Base-by-base conservation (phyloP, 2,888 invertebrate species). In the Ctenicera cuprea region DNA sequence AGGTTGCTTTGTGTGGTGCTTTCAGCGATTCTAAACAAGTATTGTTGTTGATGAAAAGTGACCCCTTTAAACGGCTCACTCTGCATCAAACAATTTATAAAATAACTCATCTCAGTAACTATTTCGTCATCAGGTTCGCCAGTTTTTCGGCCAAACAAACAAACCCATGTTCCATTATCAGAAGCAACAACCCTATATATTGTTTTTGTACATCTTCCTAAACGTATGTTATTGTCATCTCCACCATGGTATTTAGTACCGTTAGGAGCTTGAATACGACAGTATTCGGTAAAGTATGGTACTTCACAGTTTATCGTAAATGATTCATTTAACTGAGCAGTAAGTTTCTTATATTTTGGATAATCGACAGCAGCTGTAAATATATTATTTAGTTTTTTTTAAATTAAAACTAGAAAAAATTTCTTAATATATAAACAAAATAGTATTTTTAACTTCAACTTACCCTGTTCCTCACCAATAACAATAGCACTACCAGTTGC, bases 151-250 rank as follows among this genome's bases (percentile, higher is more conserved):
- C 76, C 70, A 52, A 77, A 78, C 5, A 68, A 71, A 37, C 80
- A 80, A 1, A 33, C 54, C 80, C 80, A 80, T 8, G 52, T 71
- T 11, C 80, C 80, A 20, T 77, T 75, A 45, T 78, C 69, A 22
- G 38, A 30, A 37, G 22, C 38, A 22, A 14, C 22, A 54, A 52
- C 68, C 8, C 1, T 38, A 3, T 62, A 14, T 16, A 76, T 16
- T 7, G 26, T 59, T 5, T 68, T 18, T 3, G 63, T 63, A 48
- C 76, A 76, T 62, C 68, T 59, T 54, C 76, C 76, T 18, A 76
- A 54, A 37, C 61, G 59, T 9, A 37, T 20, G 65, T 65, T 37
- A 8, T 37, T 22, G 2, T 26, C 30, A 22, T 48, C 38, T 18
- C 74, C 50, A 14, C 74, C 63, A 18, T 16, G 20, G 41, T 68